Conservation (phyloP, 2,113 vertebrate genomes). For the Oplegnathus fasciatus region DNA sequence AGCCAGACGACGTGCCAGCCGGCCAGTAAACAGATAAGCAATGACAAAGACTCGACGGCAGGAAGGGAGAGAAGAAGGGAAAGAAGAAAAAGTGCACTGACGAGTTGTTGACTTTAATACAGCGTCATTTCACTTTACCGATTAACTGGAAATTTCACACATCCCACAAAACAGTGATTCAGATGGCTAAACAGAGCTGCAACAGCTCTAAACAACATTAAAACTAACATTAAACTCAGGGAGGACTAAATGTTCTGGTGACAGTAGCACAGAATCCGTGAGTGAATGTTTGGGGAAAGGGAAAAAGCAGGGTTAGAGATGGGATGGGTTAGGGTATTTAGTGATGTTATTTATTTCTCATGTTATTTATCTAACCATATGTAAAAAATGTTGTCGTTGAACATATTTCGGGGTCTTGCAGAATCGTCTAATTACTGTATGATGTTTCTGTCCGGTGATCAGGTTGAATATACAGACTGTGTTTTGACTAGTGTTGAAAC, state of each 20-base stretch:
- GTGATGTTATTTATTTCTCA: background rate
- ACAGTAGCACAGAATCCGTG: background rate
- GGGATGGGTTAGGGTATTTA: background rate
- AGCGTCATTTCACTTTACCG: conserved; percentile 1
- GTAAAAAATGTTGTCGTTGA: no score
- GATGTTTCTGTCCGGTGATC: no score
- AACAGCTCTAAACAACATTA: background rate
- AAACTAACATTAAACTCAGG: background rate
- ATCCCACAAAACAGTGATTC: conserved; percentile 27
- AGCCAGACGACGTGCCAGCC: conserved; percentile 36
- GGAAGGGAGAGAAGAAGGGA: background rate
- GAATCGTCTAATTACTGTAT: no score
- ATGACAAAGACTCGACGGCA: conserved; percentile 13
- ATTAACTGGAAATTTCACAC: conserved; percentile 28
- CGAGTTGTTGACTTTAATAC: background rate
- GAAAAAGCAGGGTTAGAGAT: background rate
- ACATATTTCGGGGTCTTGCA: no score
- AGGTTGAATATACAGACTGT: no score
- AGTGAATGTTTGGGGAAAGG: background rate
- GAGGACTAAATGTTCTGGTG: background rate
- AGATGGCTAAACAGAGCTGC: conserved; percentile 3
- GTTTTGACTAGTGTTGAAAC: no score
- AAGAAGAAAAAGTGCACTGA: background rate
- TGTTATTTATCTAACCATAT: background rate
- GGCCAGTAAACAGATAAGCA: conserved; percentile 46